Evolutionary conservation across 2,113 vertebrate species (phyloP).

Genomic region (Ailuropoda melanoleuca): DNA sequence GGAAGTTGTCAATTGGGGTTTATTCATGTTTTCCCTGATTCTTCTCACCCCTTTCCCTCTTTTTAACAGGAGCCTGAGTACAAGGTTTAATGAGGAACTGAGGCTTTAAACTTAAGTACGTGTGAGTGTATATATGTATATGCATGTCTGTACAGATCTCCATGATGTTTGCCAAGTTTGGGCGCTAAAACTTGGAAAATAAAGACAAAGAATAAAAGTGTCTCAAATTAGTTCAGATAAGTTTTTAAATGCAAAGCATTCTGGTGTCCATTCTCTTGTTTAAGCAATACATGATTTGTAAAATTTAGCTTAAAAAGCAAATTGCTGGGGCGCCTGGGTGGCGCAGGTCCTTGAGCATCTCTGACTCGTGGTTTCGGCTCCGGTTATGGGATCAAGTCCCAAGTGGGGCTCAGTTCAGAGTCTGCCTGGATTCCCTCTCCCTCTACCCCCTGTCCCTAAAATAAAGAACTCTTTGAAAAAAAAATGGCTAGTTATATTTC

Average conservation of each 20-base stretch:
- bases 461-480: not conserved
- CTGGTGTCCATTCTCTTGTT: not conserved
- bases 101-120: slow-evolving; percentile 45
- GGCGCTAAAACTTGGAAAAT: slow-evolving; percentile 57
- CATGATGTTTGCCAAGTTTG: slow-evolving; percentile 56
- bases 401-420: not conserved
- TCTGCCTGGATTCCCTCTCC: not conserved
- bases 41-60: slow-evolving; percentile 46
- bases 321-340: not conserved
- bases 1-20: not conserved
- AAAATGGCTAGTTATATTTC: not conserved
- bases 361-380: not conserved
- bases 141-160: slow-evolving; percentile 63
- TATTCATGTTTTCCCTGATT: slow-evolving; percentile 42
- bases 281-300: slow-evolving; percentile 34
- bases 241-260: not conserved
- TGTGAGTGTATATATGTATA: slow-evolving; percentile 57
- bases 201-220: slow-evolving; percentile 63
- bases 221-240: slow-evolving; percentile 29
- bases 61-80: slow-evolving; percentile 55
- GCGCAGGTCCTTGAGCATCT: not conserved
- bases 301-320: slow-evolving; percentile 23
- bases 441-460: not conserved
- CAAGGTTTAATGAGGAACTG: slow-evolving; percentile 27
- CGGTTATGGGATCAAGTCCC: not conserved